Base-by-base conservation (phyloP, 2,888 invertebrate species). In the Stenurella melanura region DNA sequence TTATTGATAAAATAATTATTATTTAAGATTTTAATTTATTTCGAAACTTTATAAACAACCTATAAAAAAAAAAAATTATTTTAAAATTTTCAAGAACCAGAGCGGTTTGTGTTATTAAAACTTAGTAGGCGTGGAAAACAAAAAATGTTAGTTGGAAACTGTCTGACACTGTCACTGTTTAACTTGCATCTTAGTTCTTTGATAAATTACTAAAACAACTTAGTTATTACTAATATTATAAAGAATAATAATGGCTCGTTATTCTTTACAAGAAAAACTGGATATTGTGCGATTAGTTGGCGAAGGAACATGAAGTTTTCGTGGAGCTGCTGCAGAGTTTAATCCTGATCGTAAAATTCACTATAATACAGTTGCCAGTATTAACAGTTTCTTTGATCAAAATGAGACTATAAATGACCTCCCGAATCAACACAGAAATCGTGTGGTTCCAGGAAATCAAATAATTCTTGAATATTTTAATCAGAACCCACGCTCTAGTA, bases 221-320 rank as follows among this genome's bases (percentile, higher is more conserved):
- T 38, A 38, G 11, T 7, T 38, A 38, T 38, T 38, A 38, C 10
- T 38, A 38, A 1, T 38, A 38, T 38, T 38, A 38, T 38, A 42
- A 42, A 12, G 42, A 58, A 58, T 58, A 58, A 64, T 58, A 58
- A 64, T 64, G 38, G 18, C 18, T 64, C 19, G 15, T 64, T 64
- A 69, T 57, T 57, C 69, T 34, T 57, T 69, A 69, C 30, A 69
- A 56, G 34, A 56, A 69, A 69, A 57, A 69, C 30, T 56, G 34
- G 57, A 56, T 38, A 69, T 69, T 56, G n/a, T 69, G 57, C 38
- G 30, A 50, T 66, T 66, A 19, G 66, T 66, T 42, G 66, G 50
- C 12, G 66, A 18, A 17, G 19, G 50, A 66, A 50, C 42, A 19
- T 17, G 66, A 17, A 42, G 18, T 42, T 66, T 66, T 66, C 50